These are phyloP conservation scores for Tricholaema leucomelas DNA, from an alignment of 2,113 vertebrate species.

Conservation along the genomic window DNA sequence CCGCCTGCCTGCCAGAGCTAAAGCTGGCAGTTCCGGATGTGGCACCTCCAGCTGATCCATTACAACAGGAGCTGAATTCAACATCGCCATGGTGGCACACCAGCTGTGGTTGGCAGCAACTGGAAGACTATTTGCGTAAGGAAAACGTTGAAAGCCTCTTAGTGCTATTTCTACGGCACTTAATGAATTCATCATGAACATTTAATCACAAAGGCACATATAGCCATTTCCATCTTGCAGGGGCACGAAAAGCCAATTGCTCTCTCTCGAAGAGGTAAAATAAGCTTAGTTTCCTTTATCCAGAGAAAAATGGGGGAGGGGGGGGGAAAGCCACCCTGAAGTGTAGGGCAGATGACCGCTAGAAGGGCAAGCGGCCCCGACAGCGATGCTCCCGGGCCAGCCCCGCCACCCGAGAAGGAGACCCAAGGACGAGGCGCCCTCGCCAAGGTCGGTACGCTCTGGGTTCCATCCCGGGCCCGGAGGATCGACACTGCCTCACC, in stretches of 20 bases:
- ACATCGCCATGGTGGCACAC: background rate
- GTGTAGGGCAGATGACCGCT: background rate
- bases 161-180: background rate
- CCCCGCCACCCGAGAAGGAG: slow-evolving; percentile 10
- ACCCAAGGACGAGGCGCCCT: slow-evolving; percentile 74
- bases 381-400: slow-evolving; percentile 29
- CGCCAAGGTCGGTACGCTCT: slow-evolving; percentile 72
- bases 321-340: background rate
- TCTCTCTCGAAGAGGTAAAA: background rate
- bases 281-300: background rate
- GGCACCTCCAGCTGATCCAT: slow-evolving; percentile 5
- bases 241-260: background rate
- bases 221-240: background rate
- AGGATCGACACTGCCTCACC: background rate
- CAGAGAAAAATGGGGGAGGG: background rate
- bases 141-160: background rate
- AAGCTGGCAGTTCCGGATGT: background rate
- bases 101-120: background rate
- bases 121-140: background rate
- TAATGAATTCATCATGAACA: background rate
- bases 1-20: background rate
- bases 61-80: background rate
- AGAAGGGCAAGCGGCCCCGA: background rate
- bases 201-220: background rate
- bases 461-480: background rate